Percentiles rank a stretch among this genome's conserved stretches.
phyloP scores from a whole-genome alignment of 2,888 invertebrate genomes.

The Stegana nigrithorax region DNA sequence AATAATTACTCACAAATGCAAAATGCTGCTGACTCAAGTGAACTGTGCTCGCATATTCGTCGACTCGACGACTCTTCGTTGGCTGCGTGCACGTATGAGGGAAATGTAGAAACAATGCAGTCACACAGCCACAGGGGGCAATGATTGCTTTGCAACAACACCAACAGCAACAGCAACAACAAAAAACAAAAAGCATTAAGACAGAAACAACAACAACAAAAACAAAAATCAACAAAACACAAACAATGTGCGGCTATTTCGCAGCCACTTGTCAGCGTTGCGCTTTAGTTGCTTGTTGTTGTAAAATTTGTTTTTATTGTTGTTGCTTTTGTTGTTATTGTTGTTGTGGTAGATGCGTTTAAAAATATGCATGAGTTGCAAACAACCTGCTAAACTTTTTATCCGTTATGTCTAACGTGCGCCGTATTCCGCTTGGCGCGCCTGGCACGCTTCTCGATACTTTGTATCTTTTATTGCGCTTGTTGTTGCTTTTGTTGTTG shows the following conservation, averaged over 20 bases:
- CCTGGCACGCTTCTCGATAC: no score
- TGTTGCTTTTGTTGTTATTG: conserved; percentile 15
- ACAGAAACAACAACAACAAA: background rate
- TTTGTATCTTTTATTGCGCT: background rate
- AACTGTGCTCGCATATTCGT: no score
- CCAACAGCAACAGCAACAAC: background rate
- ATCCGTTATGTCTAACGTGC: no score
- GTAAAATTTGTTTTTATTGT: conserved; percentile 17
- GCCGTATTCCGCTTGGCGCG: no score
- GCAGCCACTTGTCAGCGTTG: conserved; percentile 24
- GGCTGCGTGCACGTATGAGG: no score
- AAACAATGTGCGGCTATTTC: conserved; percentile 18
- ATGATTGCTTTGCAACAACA: background rate
- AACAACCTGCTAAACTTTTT: conserved; percentile 13
- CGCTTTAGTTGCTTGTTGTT: conserved; percentile 25
- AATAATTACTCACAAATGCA: background rate
- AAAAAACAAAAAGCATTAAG: background rate
- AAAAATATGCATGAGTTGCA: conserved; percentile 3
- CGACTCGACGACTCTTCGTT: no score
- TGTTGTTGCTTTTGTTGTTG: background rate
- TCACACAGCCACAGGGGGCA: background rate
- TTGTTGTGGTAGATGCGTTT: background rate
- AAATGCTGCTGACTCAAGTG: no score
- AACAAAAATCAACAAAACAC: background rate
- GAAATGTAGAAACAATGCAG: no score